phyloP scores from a whole-genome alignment of 2,888 invertebrate species.

The Rotaria magnacalcarata region DNA sequence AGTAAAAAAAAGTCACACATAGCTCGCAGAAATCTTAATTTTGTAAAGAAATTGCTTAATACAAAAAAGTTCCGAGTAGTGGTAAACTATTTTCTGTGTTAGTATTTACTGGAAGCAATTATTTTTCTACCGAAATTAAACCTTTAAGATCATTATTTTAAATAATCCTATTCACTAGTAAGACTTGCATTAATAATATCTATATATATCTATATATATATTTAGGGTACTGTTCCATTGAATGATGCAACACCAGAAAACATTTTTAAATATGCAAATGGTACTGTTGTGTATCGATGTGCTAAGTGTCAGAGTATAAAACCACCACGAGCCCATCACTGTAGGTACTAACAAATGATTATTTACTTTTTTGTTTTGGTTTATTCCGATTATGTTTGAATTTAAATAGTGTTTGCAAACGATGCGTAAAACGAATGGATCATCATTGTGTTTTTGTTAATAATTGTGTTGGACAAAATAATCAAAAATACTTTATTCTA shows the following conservation, averaged over 20 bases:
- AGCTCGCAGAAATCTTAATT: no score
- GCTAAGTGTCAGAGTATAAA: conserved; percentile 74
- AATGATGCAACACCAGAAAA: conserved; percentile 59
- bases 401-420: conserved; percentile 40
- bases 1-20: no score
- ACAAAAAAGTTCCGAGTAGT: no score
- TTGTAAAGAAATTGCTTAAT: no score
- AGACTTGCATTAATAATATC: no score
- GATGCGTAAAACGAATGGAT: conserved; percentile 14
- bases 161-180: no score
- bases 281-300: conserved; percentile 66
- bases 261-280: conserved; percentile 53
- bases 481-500: conserved; percentile 97
- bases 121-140: no score
- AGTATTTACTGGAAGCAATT: no score
- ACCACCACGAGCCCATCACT: conserved; percentile 80
- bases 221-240: conserved; percentile 55
- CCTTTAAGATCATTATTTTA: no score
- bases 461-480: conserved; percentile 97
- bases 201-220: conserved; percentile 48
- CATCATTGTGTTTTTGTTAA: conserved; percentile 68
- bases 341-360: conserved; percentile 60
- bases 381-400: conserved; percentile 66
- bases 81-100: no score
- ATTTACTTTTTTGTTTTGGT: conserved; percentile 75